phyloP scores from a whole-genome alignment of 2,113 vertebrate species.

The Pterocles gutturalis region DNA sequence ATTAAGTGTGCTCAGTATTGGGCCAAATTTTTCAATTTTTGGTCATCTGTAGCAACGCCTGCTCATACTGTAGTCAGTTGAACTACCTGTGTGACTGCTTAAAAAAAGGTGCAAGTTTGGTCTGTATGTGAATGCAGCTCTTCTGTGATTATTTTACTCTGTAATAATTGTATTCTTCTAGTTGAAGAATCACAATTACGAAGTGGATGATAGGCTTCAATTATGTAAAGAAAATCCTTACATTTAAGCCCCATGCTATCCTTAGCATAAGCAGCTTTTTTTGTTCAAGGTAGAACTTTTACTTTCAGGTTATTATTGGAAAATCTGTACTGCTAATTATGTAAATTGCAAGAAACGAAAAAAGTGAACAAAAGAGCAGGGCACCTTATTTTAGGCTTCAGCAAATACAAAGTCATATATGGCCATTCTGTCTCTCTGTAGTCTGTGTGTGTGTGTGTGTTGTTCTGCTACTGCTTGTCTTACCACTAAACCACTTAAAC shows the following conservation, averaged over 20 bases:
- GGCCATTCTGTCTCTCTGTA: background rate
- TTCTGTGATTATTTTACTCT: constrained; percentile 10
- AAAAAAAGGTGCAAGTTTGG: background rate
- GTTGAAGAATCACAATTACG: background rate
- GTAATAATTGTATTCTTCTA: background rate
- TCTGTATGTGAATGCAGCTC: background rate
- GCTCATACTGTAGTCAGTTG: background rate
- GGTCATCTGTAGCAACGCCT: background rate
- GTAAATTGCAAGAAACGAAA: constrained; percentile 14
- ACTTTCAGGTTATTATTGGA: constrained; percentile 59
- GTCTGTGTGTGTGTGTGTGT: background rate
- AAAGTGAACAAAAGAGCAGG: constrained; percentile 8
- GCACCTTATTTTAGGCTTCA: constrained; percentile 32
- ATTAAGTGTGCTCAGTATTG: background rate
- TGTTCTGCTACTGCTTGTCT: background rate
- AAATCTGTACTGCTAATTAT: constrained; percentile 23
- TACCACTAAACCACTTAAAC: background rate
- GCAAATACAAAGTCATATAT: constrained; percentile 16
- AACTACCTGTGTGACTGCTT: background rate
- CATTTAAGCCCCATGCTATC: background rate
- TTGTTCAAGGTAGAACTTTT: constrained; percentile 18
- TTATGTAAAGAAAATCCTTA: constrained; percentile 15
- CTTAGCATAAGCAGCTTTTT: background rate
- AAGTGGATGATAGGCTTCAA: background rate
- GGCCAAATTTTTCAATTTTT: background rate